Evolutionary conservation across 2,888 invertebrate genomes (phyloP).

Genomic region (Chloroclysta siterata): DNA sequence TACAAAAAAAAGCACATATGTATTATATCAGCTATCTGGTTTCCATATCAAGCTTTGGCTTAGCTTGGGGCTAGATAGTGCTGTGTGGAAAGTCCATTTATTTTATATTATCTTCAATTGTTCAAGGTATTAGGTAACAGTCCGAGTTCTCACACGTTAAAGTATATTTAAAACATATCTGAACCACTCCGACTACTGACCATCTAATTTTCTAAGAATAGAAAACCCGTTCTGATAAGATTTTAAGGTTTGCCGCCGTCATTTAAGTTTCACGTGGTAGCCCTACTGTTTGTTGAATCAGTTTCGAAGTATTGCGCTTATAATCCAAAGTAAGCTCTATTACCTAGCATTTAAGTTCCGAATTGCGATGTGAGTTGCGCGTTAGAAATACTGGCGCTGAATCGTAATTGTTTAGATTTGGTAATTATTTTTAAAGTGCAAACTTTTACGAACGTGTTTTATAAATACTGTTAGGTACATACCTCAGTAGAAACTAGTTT

Average conservation of each 20-base stretch:
- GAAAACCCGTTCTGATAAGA: constrained; percentile 35
- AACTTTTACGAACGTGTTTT: too few relatives aligned
- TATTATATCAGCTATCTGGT: too few relatives aligned
- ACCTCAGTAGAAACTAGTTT: too few relatives aligned
- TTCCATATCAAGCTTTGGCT: too few relatives aligned
- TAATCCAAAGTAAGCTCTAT: constrained; percentile 13
- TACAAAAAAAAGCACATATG: too few relatives aligned
- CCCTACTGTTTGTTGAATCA: constrained; percentile 58
- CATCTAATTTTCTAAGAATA: constrained; percentile 37
- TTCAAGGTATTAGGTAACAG: too few relatives aligned
- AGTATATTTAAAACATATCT: constrained; percentile 18
- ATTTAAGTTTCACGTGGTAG: constrained; percentile 37
- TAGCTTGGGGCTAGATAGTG: too few relatives aligned
- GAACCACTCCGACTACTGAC: constrained; percentile 26
- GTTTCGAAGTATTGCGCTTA: not conserved
- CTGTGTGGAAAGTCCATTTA: too few relatives aligned
- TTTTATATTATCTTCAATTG: too few relatives aligned
- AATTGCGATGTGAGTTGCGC: not conserved
- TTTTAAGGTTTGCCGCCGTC: constrained; percentile 25
- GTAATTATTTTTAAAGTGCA: not conserved
- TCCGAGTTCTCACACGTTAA: constrained; percentile 33
- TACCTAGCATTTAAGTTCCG: not conserved
- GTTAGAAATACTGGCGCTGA: not conserved
- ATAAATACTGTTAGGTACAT: too few relatives aligned
- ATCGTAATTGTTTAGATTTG: not conserved